Conservation (phyloP, 2,797 vertebrate species). For the Aphelocoma californica region DNA sequence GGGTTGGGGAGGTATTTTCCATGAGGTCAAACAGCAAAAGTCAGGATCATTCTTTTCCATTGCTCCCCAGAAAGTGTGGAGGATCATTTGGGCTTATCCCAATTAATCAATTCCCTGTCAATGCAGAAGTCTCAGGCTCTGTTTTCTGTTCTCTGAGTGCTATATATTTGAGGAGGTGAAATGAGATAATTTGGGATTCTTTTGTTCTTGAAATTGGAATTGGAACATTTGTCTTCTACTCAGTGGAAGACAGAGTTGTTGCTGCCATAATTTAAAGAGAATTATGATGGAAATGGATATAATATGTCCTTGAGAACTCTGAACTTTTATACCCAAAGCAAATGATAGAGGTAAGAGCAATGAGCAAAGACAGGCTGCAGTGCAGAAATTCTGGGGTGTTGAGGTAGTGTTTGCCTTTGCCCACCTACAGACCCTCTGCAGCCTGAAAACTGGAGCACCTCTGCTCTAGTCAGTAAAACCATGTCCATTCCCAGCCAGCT, state of each 20-base stretch:
- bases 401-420: not conserved
- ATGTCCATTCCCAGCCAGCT: not conserved
- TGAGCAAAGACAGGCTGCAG: not conserved
- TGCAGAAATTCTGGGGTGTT: not conserved
- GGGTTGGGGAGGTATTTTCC: not conserved
- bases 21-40: not conserved
- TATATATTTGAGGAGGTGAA: not conserved
- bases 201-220: slow-evolving; percentile 1
- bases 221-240: not conserved
- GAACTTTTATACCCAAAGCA: not conserved
- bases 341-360: not conserved
- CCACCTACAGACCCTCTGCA: not conserved
- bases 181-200: not conserved
- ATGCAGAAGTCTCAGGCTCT: not conserved
- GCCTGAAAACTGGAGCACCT: not conserved
- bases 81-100: not conserved
- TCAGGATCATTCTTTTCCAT: not conserved
- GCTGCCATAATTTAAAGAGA: not conserved
- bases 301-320: not conserved
- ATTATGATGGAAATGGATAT: not conserved
- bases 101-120: not conserved
- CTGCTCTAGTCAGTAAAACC: not conserved
- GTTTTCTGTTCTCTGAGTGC: not conserved
- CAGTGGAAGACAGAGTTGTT: not conserved
- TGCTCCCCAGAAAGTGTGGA: not conserved